Evolutionary conservation across 2,797 vertebrate species (phyloP).

Genomic region (Macropodus opercularis): DNA sequence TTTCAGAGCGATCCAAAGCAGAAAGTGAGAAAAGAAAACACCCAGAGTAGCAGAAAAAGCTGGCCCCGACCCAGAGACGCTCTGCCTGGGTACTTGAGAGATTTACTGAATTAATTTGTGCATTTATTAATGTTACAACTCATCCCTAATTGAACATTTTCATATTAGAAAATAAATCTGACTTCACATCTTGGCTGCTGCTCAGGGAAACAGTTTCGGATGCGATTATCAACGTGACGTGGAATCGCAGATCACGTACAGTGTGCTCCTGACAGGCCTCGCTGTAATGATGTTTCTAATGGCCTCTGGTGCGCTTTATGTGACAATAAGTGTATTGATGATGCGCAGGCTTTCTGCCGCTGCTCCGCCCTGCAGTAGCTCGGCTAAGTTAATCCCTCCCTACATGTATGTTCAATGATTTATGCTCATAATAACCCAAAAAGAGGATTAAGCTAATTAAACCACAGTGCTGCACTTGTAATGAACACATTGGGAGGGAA

Average conservation of each 20-base stretch:
- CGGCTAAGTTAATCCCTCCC: slow-evolving; percentile 68
- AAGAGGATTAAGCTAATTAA: slow-evolving; percentile 82
- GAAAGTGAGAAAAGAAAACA: slow-evolving; percentile 20
- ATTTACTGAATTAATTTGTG: slow-evolving; percentile 54
- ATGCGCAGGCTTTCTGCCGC: slow-evolving; percentile 54
- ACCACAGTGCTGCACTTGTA: slow-evolving; percentile 71
- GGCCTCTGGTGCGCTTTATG: slow-evolving; percentile 58
- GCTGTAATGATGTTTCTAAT: slow-evolving; percentile 60
- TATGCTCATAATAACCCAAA: slow-evolving; percentile 81
- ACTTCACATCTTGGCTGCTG: slow-evolving; percentile 24
- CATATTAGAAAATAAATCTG: slow-evolving; percentile 18
- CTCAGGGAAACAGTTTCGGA: slow-evolving; percentile 22
- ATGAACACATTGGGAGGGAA: slow-evolving; percentile 72
- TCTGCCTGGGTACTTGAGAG: slow-evolving; percentile 29
- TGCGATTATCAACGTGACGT: slow-evolving; percentile 19
- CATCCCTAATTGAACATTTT: slow-evolving; percentile 42
- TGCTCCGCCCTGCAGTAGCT: slow-evolving; percentile 63
- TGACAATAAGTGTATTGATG: slow-evolving; percentile 61
- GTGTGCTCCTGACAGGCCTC: slow-evolving; percentile 28
- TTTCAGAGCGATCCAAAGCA: slow-evolving; percentile 33
- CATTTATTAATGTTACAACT: slow-evolving; percentile 39
- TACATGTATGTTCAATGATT: slow-evolving; percentile 79
- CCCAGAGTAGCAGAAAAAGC: slow-evolving; percentile 7
- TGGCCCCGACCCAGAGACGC: slow-evolving; percentile 35
- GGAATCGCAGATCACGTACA: slow-evolving; percentile 22